These are phyloP conservation scores for Oryctolagus cuniculus DNA, from an alignment of 2,113 vertebrate species.

Conservation along the genomic window mOryCun1.1 NC_091443.1:56562001-56562500, in stretches of 20 bases:
- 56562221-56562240: background rate
- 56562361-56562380: background rate
- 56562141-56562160: background rate
- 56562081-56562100: background rate
- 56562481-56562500: background rate
- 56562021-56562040: background rate
- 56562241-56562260: background rate
- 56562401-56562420: background rate
- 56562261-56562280: background rate
- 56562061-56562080: background rate
- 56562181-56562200: background rate
- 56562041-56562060: fast-evolving
- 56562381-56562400: background rate
- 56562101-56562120: background rate
- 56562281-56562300: background rate
- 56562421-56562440: background rate
- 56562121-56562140: background rate
- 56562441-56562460: background rate
- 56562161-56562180: fast-evolving
- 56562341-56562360: background rate
- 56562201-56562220: background rate
- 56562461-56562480: background rate
- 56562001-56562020: background rate
- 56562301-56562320: background rate
- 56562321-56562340: background rate